phyloP scores from a whole-genome alignment of 1,140 invertebrate species.

The Thaumatotibia leucotreta region DNA sequence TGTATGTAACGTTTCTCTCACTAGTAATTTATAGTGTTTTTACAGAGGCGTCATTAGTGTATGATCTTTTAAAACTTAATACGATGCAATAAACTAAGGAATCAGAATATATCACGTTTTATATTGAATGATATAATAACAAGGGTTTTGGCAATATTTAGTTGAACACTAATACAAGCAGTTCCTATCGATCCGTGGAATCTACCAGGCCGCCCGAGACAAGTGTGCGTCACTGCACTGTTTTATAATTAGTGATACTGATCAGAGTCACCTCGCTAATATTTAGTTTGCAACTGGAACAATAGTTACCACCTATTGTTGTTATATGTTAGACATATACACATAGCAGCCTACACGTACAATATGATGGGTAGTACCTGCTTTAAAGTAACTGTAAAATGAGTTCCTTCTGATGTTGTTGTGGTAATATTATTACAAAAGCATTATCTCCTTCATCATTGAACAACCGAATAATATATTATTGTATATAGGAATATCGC shows the following conservation, averaged over 20 bases:
- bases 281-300: not conserved
- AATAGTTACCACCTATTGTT: conserved; percentile 7
- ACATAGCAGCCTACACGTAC: conserved; percentile 18
- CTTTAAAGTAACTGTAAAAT: conserved; percentile 23
- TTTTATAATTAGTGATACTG: not conserved
- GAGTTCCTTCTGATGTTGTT: conserved; percentile 38
- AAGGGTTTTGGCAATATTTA: not conserved
- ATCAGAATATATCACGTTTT: too few species aligned
- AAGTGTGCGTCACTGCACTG: not conserved
- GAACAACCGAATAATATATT: not conserved
- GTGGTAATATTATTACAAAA: conserved; percentile 39
- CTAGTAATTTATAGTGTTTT: too few species aligned
- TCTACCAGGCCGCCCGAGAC: not conserved
- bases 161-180: not conserved
- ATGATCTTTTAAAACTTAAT: too few species aligned
- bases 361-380: conserved; percentile 32
- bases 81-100: too few species aligned
- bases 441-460: not conserved
- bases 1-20: not conserved
- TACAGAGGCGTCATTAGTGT: too few species aligned
- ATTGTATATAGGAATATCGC: not conserved
- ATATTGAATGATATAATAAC: too few species aligned
- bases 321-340: conserved; percentile 13
- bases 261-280: not conserved
- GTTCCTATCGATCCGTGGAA: not conserved